These are phyloP conservation scores for Clepsis dumicolana DNA, from an alignment of 2,888 invertebrate species.

Conservation along the genomic window DNA sequence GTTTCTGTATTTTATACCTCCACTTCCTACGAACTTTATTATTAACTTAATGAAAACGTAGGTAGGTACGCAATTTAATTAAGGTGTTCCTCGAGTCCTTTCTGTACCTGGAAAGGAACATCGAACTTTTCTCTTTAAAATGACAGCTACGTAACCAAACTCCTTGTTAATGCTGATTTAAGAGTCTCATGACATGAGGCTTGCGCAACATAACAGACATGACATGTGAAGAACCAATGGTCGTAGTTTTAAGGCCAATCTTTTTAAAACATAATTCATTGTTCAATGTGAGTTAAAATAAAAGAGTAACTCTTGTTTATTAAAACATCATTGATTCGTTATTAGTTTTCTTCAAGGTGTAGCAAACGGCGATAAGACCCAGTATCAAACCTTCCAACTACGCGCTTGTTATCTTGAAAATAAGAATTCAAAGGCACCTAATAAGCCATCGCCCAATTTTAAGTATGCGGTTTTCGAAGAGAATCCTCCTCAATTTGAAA, in stretches of 20 bases:
- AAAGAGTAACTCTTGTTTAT: no score
- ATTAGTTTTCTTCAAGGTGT: not conserved
- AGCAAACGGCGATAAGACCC: not conserved
- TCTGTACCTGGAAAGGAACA: not conserved
- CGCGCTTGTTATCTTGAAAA: constrained; percentile 35
- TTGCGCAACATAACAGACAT: no score
- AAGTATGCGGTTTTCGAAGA: constrained; percentile 1
- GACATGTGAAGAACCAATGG: no score
- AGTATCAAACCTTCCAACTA: constrained; percentile 10
- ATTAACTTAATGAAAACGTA: constrained; percentile 7
- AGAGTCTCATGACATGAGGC: no score
- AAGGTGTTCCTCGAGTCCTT: not conserved
- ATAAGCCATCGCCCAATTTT: constrained; percentile 25
- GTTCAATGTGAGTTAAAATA: no score
- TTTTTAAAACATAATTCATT: no score
- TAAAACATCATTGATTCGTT: no score
- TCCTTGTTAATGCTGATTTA: not conserved
- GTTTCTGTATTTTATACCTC: not conserved
- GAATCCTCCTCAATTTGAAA: constrained; percentile 7
- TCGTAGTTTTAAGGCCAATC: no score
- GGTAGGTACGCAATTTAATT: not conserved
- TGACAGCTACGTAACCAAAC: not conserved
- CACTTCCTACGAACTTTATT: not conserved
- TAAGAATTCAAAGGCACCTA: constrained; percentile 31
- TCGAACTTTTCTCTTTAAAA: constrained; percentile 4